Evolutionary conservation across 2,797 vertebrate species (phyloP), one percentile per base, ranked within the genome.

Genomic region (Anguilla megastoma): DNA sequence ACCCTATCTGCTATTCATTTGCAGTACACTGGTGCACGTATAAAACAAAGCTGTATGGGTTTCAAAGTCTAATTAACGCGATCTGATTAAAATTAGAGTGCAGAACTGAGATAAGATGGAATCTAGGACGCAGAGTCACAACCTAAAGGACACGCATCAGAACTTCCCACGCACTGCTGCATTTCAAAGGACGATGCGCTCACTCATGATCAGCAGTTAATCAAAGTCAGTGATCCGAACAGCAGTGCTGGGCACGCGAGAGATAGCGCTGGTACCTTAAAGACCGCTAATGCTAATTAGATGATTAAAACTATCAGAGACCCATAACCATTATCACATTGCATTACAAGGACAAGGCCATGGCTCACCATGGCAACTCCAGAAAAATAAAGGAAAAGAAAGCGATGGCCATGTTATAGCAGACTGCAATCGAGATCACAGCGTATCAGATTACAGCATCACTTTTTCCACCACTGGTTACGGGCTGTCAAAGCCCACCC

Each of bases 391-490:
- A 84, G n/a, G 27, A n/a, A 30, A 14, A 54, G 18, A 27, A 58
- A 33, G 83, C 54, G 9, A 85, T 2, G 24, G 83, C 27, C 12
- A 14, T 14, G 50, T 27, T 60, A 56, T 30, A 3, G 21, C 9
- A 84, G 83, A 30, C 36, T 12, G 21, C 85, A 45, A 27, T 48
- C 4, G 5, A 52, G 82, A 84, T 54, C 10, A 36, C 21, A 63
- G 3, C 1, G 21, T 60, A 60, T 85, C 9, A 24, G 21, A 69
- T 86, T 69, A 48, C 60, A 50, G 7, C 85, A 69, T 86, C 85
- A 86, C 63, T 86, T 86, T 86, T 86, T 66, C 85, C 85, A 48
- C 10, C 2, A n/a, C n/a, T 9, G 33, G 52, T 21, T 58, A 60
- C 50, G 21, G 83, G 33, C n/a, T 58, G 83, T 50, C 58, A 71